phyloP scores from a whole-genome alignment of 2,888 invertebrate genomes.

The Seladonia tumulorum region DNA sequence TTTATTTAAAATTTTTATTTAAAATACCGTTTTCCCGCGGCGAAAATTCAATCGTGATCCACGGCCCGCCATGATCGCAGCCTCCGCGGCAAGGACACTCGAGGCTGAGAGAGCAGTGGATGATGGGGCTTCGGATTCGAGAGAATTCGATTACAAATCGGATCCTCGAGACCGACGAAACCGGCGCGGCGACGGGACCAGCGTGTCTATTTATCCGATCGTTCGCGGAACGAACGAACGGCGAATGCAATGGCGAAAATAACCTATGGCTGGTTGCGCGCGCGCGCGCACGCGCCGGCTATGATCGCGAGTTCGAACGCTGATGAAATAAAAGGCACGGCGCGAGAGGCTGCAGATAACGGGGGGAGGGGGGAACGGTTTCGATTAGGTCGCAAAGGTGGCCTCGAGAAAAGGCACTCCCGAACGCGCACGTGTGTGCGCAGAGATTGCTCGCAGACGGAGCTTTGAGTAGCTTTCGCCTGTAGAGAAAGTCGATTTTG shows the following conservation, averaged over 20 bases:
- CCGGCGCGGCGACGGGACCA: neutral
- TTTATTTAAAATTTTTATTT: no score
- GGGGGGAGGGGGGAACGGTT: neutral
- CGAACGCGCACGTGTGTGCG: neutral
- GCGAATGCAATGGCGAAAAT: slow-evolving; percentile 24
- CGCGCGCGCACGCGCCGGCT: neutral
- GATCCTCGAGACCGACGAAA: neutral
- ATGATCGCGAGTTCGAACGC: slow-evolving; percentile 23
- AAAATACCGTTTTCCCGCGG: no score
- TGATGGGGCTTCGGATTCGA: neutral
- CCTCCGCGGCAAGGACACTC: neutral
- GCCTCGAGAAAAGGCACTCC: neutral
- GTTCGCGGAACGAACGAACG: slow-evolving; percentile 10
- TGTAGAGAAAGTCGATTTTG: no score
- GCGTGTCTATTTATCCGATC: slow-evolving; percentile 19
- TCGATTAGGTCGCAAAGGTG: slow-evolving; percentile 8
- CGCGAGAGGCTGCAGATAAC: neutral
- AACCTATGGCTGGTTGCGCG: slow-evolving; percentile 13
- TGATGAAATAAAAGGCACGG: slow-evolving; percentile 34
- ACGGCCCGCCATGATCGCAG: neutral
- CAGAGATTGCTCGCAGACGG: neutral
- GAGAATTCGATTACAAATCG: neutral
- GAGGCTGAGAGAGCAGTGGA: neutral
- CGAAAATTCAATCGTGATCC: neutral
- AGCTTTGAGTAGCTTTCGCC: neutral